A percentile compares a stretch with the other conserved stretches of the same genome.
These are phyloP conservation scores for Pristionchus fissidentatus DNA, from an alignment of 2,888 invertebrate genomes.

Conservation along the genomic window DNA sequence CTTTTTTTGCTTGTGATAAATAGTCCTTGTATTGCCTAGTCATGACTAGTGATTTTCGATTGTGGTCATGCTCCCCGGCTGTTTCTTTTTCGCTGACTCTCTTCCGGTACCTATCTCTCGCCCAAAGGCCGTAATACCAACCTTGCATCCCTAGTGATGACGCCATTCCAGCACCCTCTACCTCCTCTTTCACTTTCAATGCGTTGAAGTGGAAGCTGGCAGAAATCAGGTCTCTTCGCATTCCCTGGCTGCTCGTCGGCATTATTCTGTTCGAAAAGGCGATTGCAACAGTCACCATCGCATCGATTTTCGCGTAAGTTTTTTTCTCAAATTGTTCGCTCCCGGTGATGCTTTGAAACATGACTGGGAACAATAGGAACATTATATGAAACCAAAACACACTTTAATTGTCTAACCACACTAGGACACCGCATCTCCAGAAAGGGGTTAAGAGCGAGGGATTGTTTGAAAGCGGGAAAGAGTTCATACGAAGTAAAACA, in stretches of 20 bases:
- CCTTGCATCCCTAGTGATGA: too few relatives aligned
- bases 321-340: neutral
- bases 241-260: constrained; percentile 30
- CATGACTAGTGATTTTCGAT: too few relatives aligned
- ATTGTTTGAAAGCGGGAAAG: neutral
- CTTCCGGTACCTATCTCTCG: too few relatives aligned
- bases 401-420: neutral
- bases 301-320: constrained; percentile 20
- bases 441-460: too few relatives aligned
- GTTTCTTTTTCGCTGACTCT: too few relatives aligned
- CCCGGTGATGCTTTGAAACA: too few relatives aligned
- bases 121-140: too few relatives aligned
- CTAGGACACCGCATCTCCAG: neutral
- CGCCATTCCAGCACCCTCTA: neutral
- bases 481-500: too few relatives aligned
- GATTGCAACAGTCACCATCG: constrained; percentile 15
- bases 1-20: too few relatives aligned
- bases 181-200: neutral
- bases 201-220: neutral
- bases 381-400: neutral
- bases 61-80: neutral
- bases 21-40: too few relatives aligned
- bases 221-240: neutral
- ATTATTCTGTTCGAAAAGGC: constrained; percentile 29
- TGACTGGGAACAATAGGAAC: too few relatives aligned